Conservation (phyloP, 2,888 invertebrate genomes). For the Lordiphosa andalusiaca region DNA sequence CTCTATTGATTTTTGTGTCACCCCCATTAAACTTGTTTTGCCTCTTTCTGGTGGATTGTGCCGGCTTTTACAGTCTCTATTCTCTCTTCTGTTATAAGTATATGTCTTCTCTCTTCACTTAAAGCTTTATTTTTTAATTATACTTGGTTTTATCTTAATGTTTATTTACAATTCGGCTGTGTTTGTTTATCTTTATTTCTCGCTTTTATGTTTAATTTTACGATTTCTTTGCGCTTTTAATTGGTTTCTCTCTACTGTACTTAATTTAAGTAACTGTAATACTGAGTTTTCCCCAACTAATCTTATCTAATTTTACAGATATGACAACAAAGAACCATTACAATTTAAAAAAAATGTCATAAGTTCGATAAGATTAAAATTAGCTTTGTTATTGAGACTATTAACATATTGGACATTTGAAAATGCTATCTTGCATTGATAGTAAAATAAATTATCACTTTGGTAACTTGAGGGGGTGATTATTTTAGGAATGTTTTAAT, state of each 20-base stretch:
- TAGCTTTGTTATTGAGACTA: conserved; percentile 11
- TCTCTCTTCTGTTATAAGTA: background rate
- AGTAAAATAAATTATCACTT: background rate
- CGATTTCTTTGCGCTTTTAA: too few relatives aligned
- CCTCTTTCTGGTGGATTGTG: background rate
- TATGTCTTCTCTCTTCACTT: background rate
- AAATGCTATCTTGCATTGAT: background rate
- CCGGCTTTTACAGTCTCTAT: too few relatives aligned
- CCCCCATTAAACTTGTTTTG: background rate
- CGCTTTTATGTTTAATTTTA: too few relatives aligned
- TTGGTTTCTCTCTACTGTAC: too few relatives aligned
- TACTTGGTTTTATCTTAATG: too few relatives aligned
- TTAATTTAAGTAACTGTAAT: too few relatives aligned
- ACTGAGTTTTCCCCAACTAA: too few relatives aligned
- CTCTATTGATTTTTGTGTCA: too few relatives aligned
- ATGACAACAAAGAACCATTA: conserved; percentile 15
- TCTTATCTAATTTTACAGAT: too few relatives aligned
- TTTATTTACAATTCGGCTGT: too few relatives aligned
- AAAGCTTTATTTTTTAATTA: background rate
- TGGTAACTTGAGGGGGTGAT: background rate
- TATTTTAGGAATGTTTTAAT: too few relatives aligned
- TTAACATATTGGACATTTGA: background rate
- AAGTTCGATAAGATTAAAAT: conserved; percentile 20
- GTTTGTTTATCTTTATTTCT: too few relatives aligned
- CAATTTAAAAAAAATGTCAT: conserved; percentile 14